phyloP scores from a whole-genome alignment of 2,888 invertebrate genomes.

The Acrocera orbiculus region DNA sequence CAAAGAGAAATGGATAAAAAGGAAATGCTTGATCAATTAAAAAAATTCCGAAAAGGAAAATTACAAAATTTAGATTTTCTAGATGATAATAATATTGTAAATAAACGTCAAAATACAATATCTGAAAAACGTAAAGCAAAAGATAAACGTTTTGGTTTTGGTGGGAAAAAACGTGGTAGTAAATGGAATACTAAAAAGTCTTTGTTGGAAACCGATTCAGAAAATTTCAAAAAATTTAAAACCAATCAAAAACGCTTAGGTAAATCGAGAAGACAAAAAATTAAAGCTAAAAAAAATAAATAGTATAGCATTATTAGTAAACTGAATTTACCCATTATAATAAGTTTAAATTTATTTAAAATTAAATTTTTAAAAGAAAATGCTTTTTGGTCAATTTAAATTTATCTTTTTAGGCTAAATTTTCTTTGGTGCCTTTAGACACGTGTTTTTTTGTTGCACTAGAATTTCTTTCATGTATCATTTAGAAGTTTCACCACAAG shows the following conservation, averaged over 20 bases:
- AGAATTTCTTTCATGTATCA: too few relatives aligned
- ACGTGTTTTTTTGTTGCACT: too few relatives aligned
- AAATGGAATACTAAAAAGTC: conserved; percentile 79
- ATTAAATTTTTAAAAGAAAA: background rate
- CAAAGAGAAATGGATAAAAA: conserved; percentile 81
- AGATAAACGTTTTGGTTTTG: conserved; percentile 82
- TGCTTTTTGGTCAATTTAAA: too few relatives aligned
- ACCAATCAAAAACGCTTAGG: conserved; percentile 33
- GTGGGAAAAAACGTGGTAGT: conserved; percentile 81
- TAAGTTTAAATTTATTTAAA: too few relatives aligned
- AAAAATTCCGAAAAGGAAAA: conserved; percentile 78
- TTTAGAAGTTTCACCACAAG: too few relatives aligned
- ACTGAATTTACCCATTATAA: too few relatives aligned
- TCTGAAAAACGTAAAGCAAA: conserved; percentile 45
- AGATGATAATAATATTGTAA: conserved; percentile 40
- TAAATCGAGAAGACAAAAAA: conserved; percentile 33
- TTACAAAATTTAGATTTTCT: conserved; percentile 64
- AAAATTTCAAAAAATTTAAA: background rate
- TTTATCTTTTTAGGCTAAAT: too few relatives aligned
- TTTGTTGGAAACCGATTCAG: conserved; percentile 22
- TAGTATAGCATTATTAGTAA: background rate
- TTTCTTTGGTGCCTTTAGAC: too few relatives aligned
- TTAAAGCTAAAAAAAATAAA: conserved; percentile 21
- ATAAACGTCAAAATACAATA: conserved; percentile 23
- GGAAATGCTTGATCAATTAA: conserved; percentile 79